Percentiles rank a stretch among this genome's conserved stretches.
Conservation (phyloP, 2,888 invertebrate genomes). For the Netelia virgata region DNA sequence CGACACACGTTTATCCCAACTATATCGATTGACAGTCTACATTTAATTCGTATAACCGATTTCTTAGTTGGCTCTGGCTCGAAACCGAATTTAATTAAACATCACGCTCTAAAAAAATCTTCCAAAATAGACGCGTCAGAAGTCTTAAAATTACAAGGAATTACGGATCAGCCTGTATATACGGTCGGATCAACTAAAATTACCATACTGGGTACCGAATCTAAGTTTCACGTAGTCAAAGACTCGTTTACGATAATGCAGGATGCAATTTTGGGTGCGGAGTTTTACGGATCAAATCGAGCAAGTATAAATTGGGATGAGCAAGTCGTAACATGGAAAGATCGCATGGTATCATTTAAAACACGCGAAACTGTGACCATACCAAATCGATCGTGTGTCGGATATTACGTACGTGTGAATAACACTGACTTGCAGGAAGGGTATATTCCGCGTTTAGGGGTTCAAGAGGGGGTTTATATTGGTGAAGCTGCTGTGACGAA, state of each 20-base stretch:
- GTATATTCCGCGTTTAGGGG: conserved; percentile 23
- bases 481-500: conserved; percentile 34
- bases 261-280: conserved; percentile 14
- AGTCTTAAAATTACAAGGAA: conserved; percentile 37
- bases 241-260: conserved; percentile 14
- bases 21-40: conserved; percentile 8
- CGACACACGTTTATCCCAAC: conserved; percentile 17
- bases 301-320: conserved; percentile 16
- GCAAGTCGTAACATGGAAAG: conserved; percentile 10
- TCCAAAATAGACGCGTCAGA: conserved; percentile 8
- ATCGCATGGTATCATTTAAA: conserved; percentile 15
- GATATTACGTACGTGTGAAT: conserved; percentile 6
- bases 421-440: conserved; percentile 18
- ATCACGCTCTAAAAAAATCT: background rate
- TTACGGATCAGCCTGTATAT: conserved; percentile 23
- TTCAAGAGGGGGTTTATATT: background rate
- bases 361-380: background rate
- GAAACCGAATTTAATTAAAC: conserved; percentile 43
- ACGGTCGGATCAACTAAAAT: conserved; percentile 24
- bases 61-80: conserved; percentile 49
- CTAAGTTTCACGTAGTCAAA: conserved; percentile 38
- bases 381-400: background rate
- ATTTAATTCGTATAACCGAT: conserved; percentile 23
- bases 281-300: conserved; percentile 33
- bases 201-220: conserved; percentile 11